Percentiles rank a stretch among this genome's conserved stretches.
Conservation (phyloP, 2,888 invertebrate species). For the Platycheirus rosarum region DNA sequence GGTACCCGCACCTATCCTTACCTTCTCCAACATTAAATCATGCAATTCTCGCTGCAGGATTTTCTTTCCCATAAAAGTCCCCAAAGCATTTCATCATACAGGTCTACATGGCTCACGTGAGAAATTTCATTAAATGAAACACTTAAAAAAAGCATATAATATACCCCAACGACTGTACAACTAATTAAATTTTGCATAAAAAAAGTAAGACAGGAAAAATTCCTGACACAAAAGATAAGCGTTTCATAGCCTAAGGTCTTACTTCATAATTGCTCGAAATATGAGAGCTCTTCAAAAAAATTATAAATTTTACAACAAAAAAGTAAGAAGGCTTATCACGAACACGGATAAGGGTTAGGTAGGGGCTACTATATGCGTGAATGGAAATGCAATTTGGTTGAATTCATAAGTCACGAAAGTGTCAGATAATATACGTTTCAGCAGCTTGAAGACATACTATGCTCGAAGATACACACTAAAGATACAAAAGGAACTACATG, state of each 20-base stretch:
- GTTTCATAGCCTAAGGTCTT: slow-evolving; percentile 77
- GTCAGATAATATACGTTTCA: slow-evolving; percentile 59
- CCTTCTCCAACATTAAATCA: background rate
- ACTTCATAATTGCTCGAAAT: slow-evolving; percentile 80
- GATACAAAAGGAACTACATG: slow-evolving; percentile 31
- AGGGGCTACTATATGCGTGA: slow-evolving; percentile 58
- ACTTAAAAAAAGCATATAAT: slow-evolving; percentile 33
- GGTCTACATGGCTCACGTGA: slow-evolving; percentile 26
- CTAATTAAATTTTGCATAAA: slow-evolving; percentile 59
- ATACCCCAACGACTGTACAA: slow-evolving; percentile 24
- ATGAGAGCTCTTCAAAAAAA: slow-evolving; percentile 50
- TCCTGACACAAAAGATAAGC: slow-evolving; percentile 43
- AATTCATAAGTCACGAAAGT: slow-evolving; percentile 76
- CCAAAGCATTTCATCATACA: background rate
- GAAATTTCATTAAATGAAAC: slow-evolving; percentile 48
- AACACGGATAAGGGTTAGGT: slow-evolving; percentile 7
- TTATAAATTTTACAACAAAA: background rate
- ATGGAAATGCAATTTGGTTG: slow-evolving; percentile 70
- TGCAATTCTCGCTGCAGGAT: background rate
- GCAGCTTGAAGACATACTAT: slow-evolving; percentile 41
- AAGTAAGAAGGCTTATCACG: slow-evolving; percentile 59
- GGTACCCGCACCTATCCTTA: background rate
- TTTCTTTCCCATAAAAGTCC: background rate
- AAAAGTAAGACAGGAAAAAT: slow-evolving; percentile 6
- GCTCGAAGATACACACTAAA: slow-evolving; percentile 52